Base-by-base conservation (phyloP, 2,888 invertebrate species). In the Phaonia tiefii region DNA sequence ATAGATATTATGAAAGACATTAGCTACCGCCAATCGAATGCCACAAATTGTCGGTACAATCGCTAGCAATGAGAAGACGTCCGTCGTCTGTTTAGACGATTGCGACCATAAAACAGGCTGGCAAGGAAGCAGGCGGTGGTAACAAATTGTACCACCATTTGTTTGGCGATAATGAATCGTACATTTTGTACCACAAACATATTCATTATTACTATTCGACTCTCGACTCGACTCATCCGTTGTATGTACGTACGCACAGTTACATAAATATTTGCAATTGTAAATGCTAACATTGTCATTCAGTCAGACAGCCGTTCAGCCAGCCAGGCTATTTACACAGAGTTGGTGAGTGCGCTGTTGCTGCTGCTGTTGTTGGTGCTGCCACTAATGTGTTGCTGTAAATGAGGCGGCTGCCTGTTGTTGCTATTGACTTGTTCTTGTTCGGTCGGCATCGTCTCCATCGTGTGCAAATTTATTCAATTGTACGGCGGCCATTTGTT, bases 121-220 rank as follows among this genome's bases (percentile, higher is more conserved):
- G 31, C 31, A 17, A n/a, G n/a, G 49, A 13, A 22, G 22, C n/a
- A 51, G n/a, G n/a, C 44, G 13, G n/a, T n/a, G n/a, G n/a, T 13
- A 37, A 46, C 66, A 60, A 66, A 70, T 70, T 60, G 65, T 69
- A 70, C 56, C 58, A 65, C 37, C 49, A 65, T 73, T 77, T 77
- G 58, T 71, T 54, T 75, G 73, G 66, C 70, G 77, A 77, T 80
- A 80, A 74, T 74, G 74, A 80, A 74, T 71, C 22, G 74, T 42
- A 70, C 72, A 72, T 67, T 25, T 37, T 67, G 51, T 63, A 66
- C 31, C n/a, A 15, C 54, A 58, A n/a, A 75, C 67, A 79, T 67
- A 49, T 67, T 71, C 60, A 71, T 71, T 72, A 63, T 60, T 74
- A 49, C 31, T 3, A 25, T 69, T 22, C 22, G 42, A 31, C 31